Evolutionary conservation across 2,113 vertebrate genomes (phyloP).

Genomic region (Gambusia affinis): DNA sequence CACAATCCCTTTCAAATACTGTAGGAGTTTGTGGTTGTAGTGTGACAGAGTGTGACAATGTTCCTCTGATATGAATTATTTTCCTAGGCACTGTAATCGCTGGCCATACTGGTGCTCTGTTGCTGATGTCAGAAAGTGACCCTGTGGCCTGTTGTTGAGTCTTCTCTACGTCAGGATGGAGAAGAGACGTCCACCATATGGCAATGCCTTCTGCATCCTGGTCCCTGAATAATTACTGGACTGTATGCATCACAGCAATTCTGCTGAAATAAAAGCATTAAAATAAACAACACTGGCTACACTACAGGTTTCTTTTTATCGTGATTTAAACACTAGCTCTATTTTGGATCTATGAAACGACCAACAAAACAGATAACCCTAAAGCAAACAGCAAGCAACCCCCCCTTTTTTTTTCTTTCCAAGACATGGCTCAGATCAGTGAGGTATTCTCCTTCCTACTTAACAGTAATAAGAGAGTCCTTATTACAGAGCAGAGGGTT

Average conservation of each 20-base stretch:
- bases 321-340: not conserved
- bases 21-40: not conserved
- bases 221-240: conserved; percentile 76
- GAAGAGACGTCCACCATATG: conserved; percentile 81
- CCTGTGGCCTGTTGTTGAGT: conserved; percentile 41
- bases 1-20: not conserved
- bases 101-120: conserved; percentile 32
- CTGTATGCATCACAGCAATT: conserved; percentile 42
- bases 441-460: conserved; percentile 55
- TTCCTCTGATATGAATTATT: not conserved
- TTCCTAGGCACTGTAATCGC: conserved; percentile 32
- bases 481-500: conserved; percentile 81
- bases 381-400: conserved; percentile 40
- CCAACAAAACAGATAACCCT: conserved; percentile 8
- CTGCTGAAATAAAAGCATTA: conserved; percentile 3
- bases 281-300: not conserved
- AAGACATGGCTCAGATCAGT: conserved; percentile 37
- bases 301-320: not conserved
- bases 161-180: conserved; percentile 69
- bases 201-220: conserved; percentile 79
- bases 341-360: conserved; percentile 10
- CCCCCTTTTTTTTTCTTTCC: conserved; percentile 11
- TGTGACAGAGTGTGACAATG: not conserved
- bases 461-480: conserved; percentile 81
- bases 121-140: conserved; percentile 61